Evolutionary conservation across 2,797 vertebrate species (phyloP).

Genomic region (Mormyrus hasselquistii): DNA sequence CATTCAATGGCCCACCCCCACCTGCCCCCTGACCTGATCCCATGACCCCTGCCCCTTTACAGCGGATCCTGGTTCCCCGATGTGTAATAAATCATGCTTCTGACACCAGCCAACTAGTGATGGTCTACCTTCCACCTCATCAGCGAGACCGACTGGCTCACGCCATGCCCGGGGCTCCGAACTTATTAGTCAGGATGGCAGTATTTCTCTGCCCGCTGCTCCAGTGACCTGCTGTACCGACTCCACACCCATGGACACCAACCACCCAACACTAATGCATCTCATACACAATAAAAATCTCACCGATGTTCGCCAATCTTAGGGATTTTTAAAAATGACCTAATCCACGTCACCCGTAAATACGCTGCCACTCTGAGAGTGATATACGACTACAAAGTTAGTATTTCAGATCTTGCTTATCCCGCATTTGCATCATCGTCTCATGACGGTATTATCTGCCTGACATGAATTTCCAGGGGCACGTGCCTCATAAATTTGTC

Average conservation of each 20-base stretch:
- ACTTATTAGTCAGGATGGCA: background rate
- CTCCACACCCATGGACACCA: background rate
- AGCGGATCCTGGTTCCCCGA: constrained; percentile 43
- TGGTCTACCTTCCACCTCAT: background rate
- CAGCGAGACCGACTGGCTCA: background rate
- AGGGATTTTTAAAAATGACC: background rate
- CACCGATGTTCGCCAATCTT: background rate
- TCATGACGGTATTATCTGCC: constrained; percentile 18
- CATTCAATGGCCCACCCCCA: constrained; percentile 54
- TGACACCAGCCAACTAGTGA: constrained; percentile 35
- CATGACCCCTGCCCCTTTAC: constrained; percentile 37
- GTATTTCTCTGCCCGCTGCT: background rate
- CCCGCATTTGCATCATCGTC: constrained; percentile 2
- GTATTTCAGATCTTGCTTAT: background rate
- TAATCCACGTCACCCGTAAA: background rate
- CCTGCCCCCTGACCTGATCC: constrained; percentile 52
- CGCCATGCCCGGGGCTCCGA: background rate
- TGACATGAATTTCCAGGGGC: constrained; percentile 11
- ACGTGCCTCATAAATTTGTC: background rate
- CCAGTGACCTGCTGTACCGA: background rate
- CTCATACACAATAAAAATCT: background rate
- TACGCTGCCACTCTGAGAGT: background rate
- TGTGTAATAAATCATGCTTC: constrained; percentile 72
- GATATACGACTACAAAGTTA: constrained; percentile 26
- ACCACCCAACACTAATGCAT: background rate